Evolutionary conservation across 2,797 vertebrate species (phyloP).

Genomic region (Propithecus deckenii): DNA sequence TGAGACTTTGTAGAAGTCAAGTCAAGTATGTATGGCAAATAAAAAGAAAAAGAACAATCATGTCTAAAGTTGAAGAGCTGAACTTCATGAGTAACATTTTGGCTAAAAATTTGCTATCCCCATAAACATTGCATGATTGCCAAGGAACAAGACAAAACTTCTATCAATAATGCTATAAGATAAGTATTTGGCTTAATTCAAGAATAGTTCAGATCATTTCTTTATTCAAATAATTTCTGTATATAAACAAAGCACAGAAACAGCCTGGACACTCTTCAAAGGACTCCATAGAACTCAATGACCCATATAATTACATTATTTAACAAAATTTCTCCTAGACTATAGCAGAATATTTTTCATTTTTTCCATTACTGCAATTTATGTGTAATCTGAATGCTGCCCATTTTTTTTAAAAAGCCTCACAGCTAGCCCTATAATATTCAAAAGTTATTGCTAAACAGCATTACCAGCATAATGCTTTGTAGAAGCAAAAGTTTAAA

Average conservation of each 20-base stretch:
- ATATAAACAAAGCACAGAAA: constrained; percentile 82
- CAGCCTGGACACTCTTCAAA: constrained; percentile 83
- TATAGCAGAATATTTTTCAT: constrained; percentile 74
- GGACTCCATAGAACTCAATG: constrained; percentile 77
- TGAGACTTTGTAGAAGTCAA: background rate
- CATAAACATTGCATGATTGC: constrained; percentile 76
- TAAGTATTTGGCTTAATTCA: constrained; percentile 79
- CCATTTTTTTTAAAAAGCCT: constrained; percentile 40
- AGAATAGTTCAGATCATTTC: constrained; percentile 78
- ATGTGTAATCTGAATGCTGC: constrained; percentile 77
- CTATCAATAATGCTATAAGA: constrained; percentile 80
- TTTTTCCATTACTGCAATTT: constrained; percentile 74
- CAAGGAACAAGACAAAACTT: constrained; percentile 80
- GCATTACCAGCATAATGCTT: constrained; percentile 47
- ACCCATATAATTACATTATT: constrained; percentile 82
- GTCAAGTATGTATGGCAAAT: background rate
- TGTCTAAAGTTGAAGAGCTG: constrained; percentile 11
- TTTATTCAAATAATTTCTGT: constrained; percentile 84
- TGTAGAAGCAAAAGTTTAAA: constrained; percentile 7
- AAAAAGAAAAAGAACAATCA: background rate
- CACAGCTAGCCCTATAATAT: constrained; percentile 52
- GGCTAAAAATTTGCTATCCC: constrained; percentile 65
- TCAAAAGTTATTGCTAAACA: constrained; percentile 73
- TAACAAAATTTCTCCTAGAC: constrained; percentile 80
- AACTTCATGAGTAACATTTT: constrained; percentile 68